A percentile compares a stretch with the other conserved stretches of the same genome.
phyloP scores from a whole-genome alignment of 2,113 vertebrate species.

The Cyprinodon brontotheroides region DNA sequence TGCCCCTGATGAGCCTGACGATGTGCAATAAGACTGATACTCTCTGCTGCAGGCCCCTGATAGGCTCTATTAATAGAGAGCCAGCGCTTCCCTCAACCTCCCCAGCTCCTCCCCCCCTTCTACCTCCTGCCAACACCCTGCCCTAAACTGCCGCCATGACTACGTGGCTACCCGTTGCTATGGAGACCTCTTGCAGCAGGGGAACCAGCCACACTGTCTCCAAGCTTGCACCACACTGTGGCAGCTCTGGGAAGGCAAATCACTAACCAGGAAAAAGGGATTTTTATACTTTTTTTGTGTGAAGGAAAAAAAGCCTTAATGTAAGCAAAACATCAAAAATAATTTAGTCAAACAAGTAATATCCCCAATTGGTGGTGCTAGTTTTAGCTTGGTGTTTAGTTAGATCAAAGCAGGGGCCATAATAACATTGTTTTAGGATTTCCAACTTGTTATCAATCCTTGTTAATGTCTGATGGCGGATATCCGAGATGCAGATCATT shows the following conservation, averaged over 20 bases:
- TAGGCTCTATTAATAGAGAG: slow-evolving; percentile 72
- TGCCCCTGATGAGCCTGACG: slow-evolving; percentile 27
- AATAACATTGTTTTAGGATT: slow-evolving; percentile 18
- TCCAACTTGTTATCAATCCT: slow-evolving; percentile 39
- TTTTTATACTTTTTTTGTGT: not conserved
- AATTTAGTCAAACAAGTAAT: not conserved
- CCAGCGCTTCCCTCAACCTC: slow-evolving; percentile 21
- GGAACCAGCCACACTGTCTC: slow-evolving; percentile 39
- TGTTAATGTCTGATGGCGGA: slow-evolving; percentile 45
- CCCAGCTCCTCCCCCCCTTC: not conserved
- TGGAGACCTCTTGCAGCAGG: slow-evolving; percentile 60
- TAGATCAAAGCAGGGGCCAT: slow-evolving; percentile 3
- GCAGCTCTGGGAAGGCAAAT: slow-evolving; percentile 50
- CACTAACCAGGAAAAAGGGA: slow-evolving; percentile 41
- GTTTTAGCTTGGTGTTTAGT: not conserved
- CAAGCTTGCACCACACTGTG: slow-evolving; percentile 51
- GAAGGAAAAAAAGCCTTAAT: not conserved
- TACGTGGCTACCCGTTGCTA: slow-evolving; percentile 70
- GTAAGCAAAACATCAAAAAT: not conserved
- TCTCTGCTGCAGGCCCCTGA: slow-evolving; percentile 63
- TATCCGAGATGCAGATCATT: slow-evolving; percentile 51
- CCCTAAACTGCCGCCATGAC: slow-evolving; percentile 48
- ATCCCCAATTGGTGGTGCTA: not conserved
- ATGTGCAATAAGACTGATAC: slow-evolving; percentile 36
- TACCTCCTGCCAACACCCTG: slow-evolving; percentile 41